Evolutionary conservation across 2,797 vertebrate species (phyloP), one percentile per base, ranked within the genome.

Genomic region (Apodemus agrarius): DNA sequence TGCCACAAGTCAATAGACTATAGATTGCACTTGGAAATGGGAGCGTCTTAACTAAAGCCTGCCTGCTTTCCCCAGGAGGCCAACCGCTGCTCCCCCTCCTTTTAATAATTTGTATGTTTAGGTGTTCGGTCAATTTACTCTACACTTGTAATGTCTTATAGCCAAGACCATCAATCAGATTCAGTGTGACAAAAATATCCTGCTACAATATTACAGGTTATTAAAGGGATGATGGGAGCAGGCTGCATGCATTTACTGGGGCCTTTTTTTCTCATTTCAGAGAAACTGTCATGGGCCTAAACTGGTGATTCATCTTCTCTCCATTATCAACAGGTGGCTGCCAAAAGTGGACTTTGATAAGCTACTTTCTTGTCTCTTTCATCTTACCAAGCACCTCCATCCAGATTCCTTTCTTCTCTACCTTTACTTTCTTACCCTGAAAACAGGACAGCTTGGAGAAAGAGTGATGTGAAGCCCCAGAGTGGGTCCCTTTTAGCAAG

Each of bases 71-170:
- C 99, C 98, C 98, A 97, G 97, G 98, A 98, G 99, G 98, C 97
- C 97, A 97, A 75, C 97, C 97, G 98, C 96, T 46, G 3, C 96
- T 98, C 93, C 98, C 99, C 98, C 99, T 99, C 99, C 99, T 99
- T 99, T 99, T 99, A 99, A 99, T 99, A 99, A 99, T 99, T 99
- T 99, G 99, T 99, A 99, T 99, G 99, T 99, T 99, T 99, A 99
- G 99, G 98, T 99, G 99, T 99, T 99, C 98, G 98, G 98, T 99
- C 99, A 98, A 99, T 99, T 99, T 99, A 98, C 98, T 98, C 98
- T 98, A 98, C 98, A 97, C 98, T 98, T 99, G 99, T 99, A 98
- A 99, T 98, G 98, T 99, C 98, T 99, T 98, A 98, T 99, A 98
- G 98, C 96, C 97, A 97, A 99, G 98, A 98, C 98, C 99, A 99